Evolutionary conservation across 2,888 invertebrate genomes (phyloP), one percentile per base, ranked within the genome.

Genomic region (Dolichomitus sp.): DNA sequence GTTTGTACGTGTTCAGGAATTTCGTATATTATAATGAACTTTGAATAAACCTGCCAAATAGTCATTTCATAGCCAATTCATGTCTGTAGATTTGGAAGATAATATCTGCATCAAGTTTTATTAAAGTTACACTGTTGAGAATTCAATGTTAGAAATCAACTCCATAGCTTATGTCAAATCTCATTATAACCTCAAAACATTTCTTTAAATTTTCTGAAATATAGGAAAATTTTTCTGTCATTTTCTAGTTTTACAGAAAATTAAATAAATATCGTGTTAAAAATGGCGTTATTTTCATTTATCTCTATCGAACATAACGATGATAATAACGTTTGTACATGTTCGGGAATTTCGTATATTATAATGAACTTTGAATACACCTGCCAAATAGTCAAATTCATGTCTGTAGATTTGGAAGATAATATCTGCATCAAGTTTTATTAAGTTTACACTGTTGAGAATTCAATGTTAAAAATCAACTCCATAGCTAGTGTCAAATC

Each of bases 241-340:
- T n/a, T n/a, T n/a, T n/a, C n/a, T n/a, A n/a, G n/a, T n/a, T n/a
- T n/a, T n/a, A n/a, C n/a, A n/a, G n/a, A n/a, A n/a, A n/a, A n/a
- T n/a, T n/a, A n/a, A n/a, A n/a, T n/a, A n/a, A n/a, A n/a, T n/a
- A n/a, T n/a, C n/a, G n/a, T n/a, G n/a, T n/a, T n/a, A n/a, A n/a
- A n/a, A n/a, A n/a, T n/a, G n/a, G n/a, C n/a, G n/a, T n/a, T n/a
- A n/a, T n/a, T n/a, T n/a, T n/a, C n/a, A n/a, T n/a, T n/a, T n/a
- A n/a, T n/a, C n/a, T n/a, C n/a, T n/a, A n/a, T n/a, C n/a, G n/a
- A n/a, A n/a, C n/a, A n/a, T n/a, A n/a, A n/a, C n/a, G 57, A 59
- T 33, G 33, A 59, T 59, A 59, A 59, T 59, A 59, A 59, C 33
- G n/a, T 59, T 59, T 14, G 33, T 33, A 59, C 33, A 27, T 59